Evolutionary conservation across 2,113 vertebrate species (phyloP).

Genomic region (Hyperoodon ampullatus): DNA sequence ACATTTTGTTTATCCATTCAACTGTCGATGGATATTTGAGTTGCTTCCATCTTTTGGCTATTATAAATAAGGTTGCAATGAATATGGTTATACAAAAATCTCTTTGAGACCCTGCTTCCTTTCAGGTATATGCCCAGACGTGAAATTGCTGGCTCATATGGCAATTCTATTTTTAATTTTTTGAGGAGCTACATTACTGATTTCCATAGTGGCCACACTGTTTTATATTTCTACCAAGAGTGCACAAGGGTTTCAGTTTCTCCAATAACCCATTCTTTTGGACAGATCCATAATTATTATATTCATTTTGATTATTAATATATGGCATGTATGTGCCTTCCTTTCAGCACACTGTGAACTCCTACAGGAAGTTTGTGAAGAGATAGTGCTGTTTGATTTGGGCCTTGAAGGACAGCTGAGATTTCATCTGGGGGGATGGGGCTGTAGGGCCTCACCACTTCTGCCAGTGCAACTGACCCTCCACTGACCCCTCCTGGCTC

Average conservation of each 20-base stretch:
- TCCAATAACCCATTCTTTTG: background rate
- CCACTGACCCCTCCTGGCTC: background rate
- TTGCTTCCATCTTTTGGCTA: background rate
- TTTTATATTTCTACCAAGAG: background rate
- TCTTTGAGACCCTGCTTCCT: background rate
- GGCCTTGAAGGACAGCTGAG: background rate
- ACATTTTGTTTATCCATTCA: background rate
- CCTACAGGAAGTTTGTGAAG: background rate
- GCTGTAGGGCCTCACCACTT: background rate
- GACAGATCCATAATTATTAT: background rate
- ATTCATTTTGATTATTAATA: background rate
- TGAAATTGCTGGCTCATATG: background rate
- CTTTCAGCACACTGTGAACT: background rate
- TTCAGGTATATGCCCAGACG: background rate
- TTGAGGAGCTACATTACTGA: background rate
- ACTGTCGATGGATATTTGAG: background rate
- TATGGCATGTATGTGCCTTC: background rate
- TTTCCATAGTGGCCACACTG: background rate
- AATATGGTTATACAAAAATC: background rate
- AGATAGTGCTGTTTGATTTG: background rate
- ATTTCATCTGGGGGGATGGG: background rate
- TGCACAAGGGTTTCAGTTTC: background rate
- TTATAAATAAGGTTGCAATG: background rate
- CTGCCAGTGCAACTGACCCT: background rate
- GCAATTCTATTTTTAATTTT: background rate